Evolutionary conservation across 2,888 invertebrate species (phyloP), one percentile per base, ranked within the genome.

Genomic region (Entomobrya multifasciata): DNA sequence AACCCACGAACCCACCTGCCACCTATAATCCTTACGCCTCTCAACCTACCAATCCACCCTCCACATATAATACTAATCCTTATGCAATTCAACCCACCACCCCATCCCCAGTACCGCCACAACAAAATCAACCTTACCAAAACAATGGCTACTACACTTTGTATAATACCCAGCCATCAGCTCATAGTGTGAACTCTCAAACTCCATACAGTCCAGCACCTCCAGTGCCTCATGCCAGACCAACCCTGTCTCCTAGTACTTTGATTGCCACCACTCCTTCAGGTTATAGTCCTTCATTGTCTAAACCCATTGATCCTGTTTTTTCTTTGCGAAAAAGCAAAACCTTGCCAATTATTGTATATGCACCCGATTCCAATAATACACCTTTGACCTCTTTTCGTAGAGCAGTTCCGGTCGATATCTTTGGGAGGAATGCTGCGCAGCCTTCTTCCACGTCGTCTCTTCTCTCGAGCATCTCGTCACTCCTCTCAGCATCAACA

Each of bases 331-430:
- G 57, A 20, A 57, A 62, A 0, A 25, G 62, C 22, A 60, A 36
- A 25, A 10, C 76, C 49, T 65, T 52, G 20, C 83, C 82, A 15
- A 47, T 76, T 20, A 76, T 74, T n/a, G 47, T 84, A 17, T 52
- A 17, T 36, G 13, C 78, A 20, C 52, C 85, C 25, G 20, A 60
- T 55, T 70, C 78, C 62, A 86, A 70, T 88, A 87, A 88, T 79
- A 78, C 49, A 86, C 86, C 87, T 83, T 87, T 78, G 52, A 52
- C 79, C 82, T 87, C 72, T 89, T 88, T 89, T 57, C 88, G 78
- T 88, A 89, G 89, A 87, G 80, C 88, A 89, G 89, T 79, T 86
- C 76, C 88, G 88, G 88, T 86, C 82, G 81, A 65, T 78, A 20
- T 78, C 78, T 86, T 86, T 86, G 76, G 88, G 86, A 41, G 88